Conservation (phyloP, 2,888 invertebrate genomes). For the Acronicta alni region DNA sequence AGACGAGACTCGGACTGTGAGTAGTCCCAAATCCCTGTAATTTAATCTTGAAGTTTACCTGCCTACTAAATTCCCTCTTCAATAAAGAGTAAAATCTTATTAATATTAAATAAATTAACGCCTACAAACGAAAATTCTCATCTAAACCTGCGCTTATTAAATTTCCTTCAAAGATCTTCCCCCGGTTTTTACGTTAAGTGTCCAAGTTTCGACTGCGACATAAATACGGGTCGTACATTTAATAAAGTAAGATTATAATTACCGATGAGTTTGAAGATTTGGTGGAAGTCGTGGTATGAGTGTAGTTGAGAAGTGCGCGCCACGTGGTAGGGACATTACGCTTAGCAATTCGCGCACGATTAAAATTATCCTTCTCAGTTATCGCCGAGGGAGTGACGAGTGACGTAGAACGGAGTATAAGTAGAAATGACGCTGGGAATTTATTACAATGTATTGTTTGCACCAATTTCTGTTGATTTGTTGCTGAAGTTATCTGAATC, state of each 20-base stretch:
- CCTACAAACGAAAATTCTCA: conserved; percentile 33
- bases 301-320: conserved; percentile 70
- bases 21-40: background rate
- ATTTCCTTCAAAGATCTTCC: conserved; percentile 41
- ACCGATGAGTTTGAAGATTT: conserved; percentile 73
- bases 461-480: conserved; percentile 37
- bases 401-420: conserved; percentile 55
- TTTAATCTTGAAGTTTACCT: background rate
- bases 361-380: conserved; percentile 87
- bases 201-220: conserved; percentile 51
- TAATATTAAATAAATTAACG: conserved; percentile 20
- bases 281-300: conserved; percentile 70
- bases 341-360: conserved; percentile 85
- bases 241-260: conserved; percentile 57
- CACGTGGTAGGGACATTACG: conserved; percentile 83
- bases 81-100: conserved; percentile 8
- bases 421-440: conserved; percentile 50
- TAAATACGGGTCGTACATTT: conserved; percentile 55
- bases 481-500: conserved; percentile 27
- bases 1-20: background rate
- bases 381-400: conserved; percentile 82
- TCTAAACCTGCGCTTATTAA: conserved; percentile 44
- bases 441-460: conserved; percentile 41
- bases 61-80: background rate
- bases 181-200: conserved; percentile 56